Evolutionary conservation across 2,113 vertebrate genomes (phyloP).

Genomic region (Platycercus adscitus): DNA sequence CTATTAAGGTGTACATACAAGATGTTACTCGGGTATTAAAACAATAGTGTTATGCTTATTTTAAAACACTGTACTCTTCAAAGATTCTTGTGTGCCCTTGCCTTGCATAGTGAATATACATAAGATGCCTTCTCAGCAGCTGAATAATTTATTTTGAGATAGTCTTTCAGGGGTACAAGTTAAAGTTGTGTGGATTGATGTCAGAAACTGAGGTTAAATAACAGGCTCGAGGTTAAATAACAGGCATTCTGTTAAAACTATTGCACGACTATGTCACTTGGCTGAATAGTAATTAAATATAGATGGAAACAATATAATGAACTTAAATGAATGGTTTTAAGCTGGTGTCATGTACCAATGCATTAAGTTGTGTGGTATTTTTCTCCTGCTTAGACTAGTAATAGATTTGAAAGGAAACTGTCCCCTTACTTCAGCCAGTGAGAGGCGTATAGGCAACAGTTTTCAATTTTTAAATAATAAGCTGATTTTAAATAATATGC

Average conservation of each 20-base stretch:
- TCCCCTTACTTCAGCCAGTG: neutral
- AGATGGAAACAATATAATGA: slow-evolving; percentile 65
- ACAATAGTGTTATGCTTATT: neutral
- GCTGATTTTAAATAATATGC: neutral
- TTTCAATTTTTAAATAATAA: neutral
- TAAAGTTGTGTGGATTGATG: slow-evolving; percentile 70
- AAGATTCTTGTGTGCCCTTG: slow-evolving; percentile 19
- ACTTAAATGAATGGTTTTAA: slow-evolving; percentile 52
- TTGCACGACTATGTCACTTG: slow-evolving; percentile 26
- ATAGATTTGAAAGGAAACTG: neutral
- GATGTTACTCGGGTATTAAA: neutral
- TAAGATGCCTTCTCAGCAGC: slow-evolving; percentile 22
- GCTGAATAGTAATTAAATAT: slow-evolving; percentile 65
- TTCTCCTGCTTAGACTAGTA: neutral
- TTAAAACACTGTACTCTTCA: neutral
- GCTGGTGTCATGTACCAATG: neutral
- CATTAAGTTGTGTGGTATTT: neutral
- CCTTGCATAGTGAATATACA: slow-evolving; percentile 27
- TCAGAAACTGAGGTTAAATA: slow-evolving; percentile 73
- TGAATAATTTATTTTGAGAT: slow-evolving; percentile 72
- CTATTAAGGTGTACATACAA: neutral
- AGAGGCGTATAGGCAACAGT: neutral
- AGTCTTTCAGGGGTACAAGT: slow-evolving; percentile 61
- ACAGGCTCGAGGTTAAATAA: slow-evolving; percentile 68
- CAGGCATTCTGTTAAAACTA: slow-evolving; percentile 52